A percentile compares a stretch with the other conserved stretches of the same genome.
phyloP scores from a whole-genome alignment of 2,888 invertebrate species.

The Platerodrilus igneus region DNA sequence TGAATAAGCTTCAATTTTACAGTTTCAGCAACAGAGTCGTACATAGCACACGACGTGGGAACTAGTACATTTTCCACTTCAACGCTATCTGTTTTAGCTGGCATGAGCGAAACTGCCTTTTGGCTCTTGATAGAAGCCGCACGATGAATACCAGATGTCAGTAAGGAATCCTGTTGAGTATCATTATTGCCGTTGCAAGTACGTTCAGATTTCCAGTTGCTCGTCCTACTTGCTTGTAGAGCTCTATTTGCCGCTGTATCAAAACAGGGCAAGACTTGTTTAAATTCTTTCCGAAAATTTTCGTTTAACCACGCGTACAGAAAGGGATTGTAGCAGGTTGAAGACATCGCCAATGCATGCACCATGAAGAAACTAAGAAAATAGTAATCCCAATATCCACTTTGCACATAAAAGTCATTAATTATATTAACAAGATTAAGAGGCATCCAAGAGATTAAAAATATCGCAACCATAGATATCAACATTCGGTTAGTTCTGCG shows the following conservation, averaged over 20 bases:
- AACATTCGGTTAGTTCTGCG: conserved; percentile 93
- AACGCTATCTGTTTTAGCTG: conserved; percentile 52
- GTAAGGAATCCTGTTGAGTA: conserved; percentile 56
- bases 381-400: conserved; percentile 75
- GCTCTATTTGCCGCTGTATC: conserved; percentile 41
- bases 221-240: conserved; percentile 42
- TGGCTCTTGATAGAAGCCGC: conserved; percentile 51
- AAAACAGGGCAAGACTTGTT: conserved; percentile 66
- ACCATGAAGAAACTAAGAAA: conserved; percentile 84
- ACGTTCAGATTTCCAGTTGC: conserved; percentile 62
- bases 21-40: conserved; percentile 46
- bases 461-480: conserved; percentile 95
- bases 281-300: conserved; percentile 87
- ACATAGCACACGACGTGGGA: conserved; percentile 42
- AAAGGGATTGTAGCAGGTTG: conserved; percentile 91
- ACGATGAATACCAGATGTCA: conserved; percentile 52
- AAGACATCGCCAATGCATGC: conserved; percentile 89
- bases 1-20: conserved; percentile 46
- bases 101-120: conserved; percentile 34
- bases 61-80: conserved; percentile 57
- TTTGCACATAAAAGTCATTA: conserved; percentile 72
- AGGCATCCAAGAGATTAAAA: conserved; percentile 93
- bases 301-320: conserved; percentile 95
- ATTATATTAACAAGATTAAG: conserved; percentile 85
- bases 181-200: conserved; percentile 74